Evolutionary conservation across 2,797 vertebrate genomes (phyloP).

Genomic region (Melanotaenia maccullochi): DNA sequence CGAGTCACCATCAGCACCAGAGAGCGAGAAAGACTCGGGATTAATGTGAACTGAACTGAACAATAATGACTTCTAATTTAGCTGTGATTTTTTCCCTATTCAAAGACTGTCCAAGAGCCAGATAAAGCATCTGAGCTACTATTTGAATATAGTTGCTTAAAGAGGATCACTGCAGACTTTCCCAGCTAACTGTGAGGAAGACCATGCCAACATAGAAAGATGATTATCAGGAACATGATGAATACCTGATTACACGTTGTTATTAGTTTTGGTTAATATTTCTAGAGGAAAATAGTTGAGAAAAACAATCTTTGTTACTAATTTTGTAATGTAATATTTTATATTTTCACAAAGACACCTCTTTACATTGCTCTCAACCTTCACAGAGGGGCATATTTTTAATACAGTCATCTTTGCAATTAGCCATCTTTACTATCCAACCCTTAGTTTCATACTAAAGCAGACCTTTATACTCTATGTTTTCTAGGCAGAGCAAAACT

Average conservation of each 20-base stretch:
- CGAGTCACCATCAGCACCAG: slow-evolving; percentile 22
- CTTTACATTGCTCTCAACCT: not conserved
- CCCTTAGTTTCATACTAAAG: not conserved
- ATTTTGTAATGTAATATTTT: not conserved
- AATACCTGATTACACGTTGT: not conserved
- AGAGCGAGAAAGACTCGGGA: slow-evolving; percentile 1
- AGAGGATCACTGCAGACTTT: not conserved
- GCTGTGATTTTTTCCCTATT: too few relatives aligned
- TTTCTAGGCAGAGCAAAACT: not conserved
- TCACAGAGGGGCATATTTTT: not conserved
- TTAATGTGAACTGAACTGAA: slow-evolving; percentile 16
- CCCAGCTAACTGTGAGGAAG: not conserved
- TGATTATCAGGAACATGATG: too few relatives aligned
- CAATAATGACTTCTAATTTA: not conserved
- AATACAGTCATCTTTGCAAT: not conserved
- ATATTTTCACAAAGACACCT: not conserved
- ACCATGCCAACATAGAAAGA: not conserved
- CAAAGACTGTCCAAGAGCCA: too few relatives aligned
- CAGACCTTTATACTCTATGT: not conserved
- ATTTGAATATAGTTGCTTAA: not conserved
- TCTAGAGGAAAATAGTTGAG: not conserved
- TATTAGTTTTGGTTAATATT: not conserved
- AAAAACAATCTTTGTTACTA: not conserved
- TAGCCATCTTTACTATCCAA: not conserved
- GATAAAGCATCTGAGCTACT: too few relatives aligned